Evolutionary conservation across 2,888 invertebrate genomes (phyloP).

Genomic region (Linnaemya vulpina): DNA sequence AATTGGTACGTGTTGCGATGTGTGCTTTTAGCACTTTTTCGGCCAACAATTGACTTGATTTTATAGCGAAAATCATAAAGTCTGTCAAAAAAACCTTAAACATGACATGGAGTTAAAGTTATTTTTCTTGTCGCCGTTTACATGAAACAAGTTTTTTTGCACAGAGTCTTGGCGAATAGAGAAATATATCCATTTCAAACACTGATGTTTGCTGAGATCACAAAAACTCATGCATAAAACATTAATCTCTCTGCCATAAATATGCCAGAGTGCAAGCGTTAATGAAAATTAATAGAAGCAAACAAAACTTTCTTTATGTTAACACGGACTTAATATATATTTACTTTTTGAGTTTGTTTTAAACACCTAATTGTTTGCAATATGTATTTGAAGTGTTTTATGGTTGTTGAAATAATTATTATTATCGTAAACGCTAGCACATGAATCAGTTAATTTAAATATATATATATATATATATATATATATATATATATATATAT

Average conservation of each 20-base stretch:
- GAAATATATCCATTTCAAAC: too few species aligned
- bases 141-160: too few species aligned
- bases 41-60: slow-evolving; percentile 30
- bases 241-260: too few species aligned
- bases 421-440: slow-evolving; percentile 60
- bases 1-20: slow-evolving; percentile 33
- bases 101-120: background rate
- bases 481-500: background rate
- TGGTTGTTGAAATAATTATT: slow-evolving; percentile 37
- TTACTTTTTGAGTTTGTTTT: background rate
- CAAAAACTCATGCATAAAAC: too few species aligned
- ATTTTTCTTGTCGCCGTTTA: too few species aligned
- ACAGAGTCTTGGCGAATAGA: too few species aligned
- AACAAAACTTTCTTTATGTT: background rate
- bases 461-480: background rate
- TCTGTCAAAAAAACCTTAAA: background rate
- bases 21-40: slow-evolving; percentile 57
- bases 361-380: slow-evolving; percentile 29
- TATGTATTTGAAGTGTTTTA: slow-evolving; percentile 25
- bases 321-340: background rate
- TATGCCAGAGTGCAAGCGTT: too few species aligned
- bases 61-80: background rate
- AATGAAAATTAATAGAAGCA: too few species aligned
- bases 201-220: too few species aligned
- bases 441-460: slow-evolving; percentile 55